These are phyloP conservation scores for Mastomys natalensis DNA, from an alignment of 2,113 vertebrate genomes.

Conservation along the genomic window DNA sequence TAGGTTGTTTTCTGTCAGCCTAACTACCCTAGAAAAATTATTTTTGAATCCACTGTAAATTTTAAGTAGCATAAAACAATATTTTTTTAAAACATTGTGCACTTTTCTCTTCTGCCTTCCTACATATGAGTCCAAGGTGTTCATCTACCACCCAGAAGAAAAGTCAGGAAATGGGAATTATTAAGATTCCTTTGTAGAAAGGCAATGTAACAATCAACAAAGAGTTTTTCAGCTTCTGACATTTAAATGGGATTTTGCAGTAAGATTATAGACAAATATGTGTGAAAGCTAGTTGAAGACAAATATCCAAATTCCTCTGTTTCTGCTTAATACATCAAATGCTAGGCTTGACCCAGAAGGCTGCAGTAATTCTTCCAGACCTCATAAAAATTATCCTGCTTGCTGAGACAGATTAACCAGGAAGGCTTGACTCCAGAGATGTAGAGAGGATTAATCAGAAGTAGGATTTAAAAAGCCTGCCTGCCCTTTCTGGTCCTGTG, in stretches of 20 bases:
- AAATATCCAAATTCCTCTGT: conserved; percentile 53
- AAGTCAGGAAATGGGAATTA: conserved; percentile 5
- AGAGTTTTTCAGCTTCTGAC: conserved; percentile 69
- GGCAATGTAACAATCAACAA: conserved; percentile 53
- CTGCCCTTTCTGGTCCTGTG: not conserved
- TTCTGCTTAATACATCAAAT: conserved; percentile 23
- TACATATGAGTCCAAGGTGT: not conserved
- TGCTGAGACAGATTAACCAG: not conserved
- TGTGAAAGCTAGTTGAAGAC: conserved; percentile 56
- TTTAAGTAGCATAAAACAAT: not conserved
- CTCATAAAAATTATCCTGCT: not conserved
- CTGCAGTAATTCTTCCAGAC: not conserved
- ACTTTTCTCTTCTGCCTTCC: conserved; percentile 17
- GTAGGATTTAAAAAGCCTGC: not conserved
- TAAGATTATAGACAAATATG: conserved; percentile 63
- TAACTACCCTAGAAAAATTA: conserved; percentile 29
- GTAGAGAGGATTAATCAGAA: not conserved
- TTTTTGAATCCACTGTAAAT: not conserved
- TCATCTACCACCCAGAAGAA: conserved; percentile 4
- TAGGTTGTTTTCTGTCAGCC: not conserved
- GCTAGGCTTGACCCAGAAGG: not conserved
- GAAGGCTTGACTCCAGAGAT: not conserved
- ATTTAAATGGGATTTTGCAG: conserved; percentile 71
- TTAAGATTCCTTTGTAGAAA: conserved; percentile 53
- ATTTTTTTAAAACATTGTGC: not conserved